phyloP scores from a whole-genome alignment of 2,797 vertebrate species.

The Scolopax bukidnonensis region DNA sequence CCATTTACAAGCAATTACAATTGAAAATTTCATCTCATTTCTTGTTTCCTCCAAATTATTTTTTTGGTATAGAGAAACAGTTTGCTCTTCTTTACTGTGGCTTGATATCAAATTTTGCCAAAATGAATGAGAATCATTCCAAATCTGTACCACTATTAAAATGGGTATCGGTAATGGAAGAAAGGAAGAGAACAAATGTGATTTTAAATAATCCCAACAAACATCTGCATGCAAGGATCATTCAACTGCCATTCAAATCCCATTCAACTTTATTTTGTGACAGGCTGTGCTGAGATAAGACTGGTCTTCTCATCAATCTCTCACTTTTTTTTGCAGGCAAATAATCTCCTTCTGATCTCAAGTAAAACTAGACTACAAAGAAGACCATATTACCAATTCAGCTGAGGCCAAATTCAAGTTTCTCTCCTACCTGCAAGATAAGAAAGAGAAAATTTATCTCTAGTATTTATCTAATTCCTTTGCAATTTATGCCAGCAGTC shows the following conservation, averaged over 20 bases:
- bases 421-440: background rate
- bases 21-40: background rate
- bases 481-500: background rate
- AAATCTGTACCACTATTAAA: background rate
- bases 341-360: background rate
- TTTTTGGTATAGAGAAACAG: background rate
- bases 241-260: background rate
- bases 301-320: background rate
- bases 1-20: background rate
- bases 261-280: background rate
- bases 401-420: background rate
- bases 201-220: background rate
- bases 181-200: background rate
- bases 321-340: background rate
- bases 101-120: background rate
- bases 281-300: background rate
- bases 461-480: background rate
- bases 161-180: rapidly evolving
- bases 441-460: background rate
- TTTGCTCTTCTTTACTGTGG: background rate
- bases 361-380: background rate
- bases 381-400: background rate
- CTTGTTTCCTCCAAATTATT: background rate
- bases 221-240: background rate
- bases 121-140: background rate